phyloP scores from a whole-genome alignment of 1,140 invertebrate species.

The Megathymus violae region DNA sequence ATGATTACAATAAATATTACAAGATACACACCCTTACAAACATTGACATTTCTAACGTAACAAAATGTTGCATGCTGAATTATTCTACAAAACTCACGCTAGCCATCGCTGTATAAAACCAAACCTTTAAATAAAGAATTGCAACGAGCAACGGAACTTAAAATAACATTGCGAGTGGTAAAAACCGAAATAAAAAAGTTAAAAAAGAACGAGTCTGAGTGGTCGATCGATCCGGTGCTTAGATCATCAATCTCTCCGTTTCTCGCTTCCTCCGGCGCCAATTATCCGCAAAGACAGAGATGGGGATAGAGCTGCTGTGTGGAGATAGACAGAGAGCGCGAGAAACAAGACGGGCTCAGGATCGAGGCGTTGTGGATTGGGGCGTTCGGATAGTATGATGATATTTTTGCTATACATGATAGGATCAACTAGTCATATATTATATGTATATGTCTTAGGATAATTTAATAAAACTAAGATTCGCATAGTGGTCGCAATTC shows the following conservation, averaged over 20 bases:
- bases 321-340: slow-evolving; percentile 20
- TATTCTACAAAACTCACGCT: neutral
- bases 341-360: slow-evolving; percentile 46
- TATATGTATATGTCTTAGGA: too few species aligned
- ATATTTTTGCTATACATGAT: neutral
- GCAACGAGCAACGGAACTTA: slow-evolving; percentile 31
- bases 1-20: too few species aligned
- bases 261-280: slow-evolving; percentile 63
- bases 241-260: slow-evolving; percentile 69
- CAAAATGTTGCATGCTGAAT: neutral
- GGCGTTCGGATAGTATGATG: slow-evolving; percentile 49
- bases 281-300: slow-evolving; percentile 58
- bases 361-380: slow-evolving; percentile 46
- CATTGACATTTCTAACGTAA: too few species aligned
- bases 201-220: slow-evolving; percentile 18
- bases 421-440: too few species aligned
- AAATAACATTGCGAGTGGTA: slow-evolving; percentile 25
- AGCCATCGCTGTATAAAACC: neutral
- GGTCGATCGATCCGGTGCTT: slow-evolving; percentile 47
- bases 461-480: too few species aligned
- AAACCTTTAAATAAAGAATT: slow-evolving; percentile 10
- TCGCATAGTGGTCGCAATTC: neutral
- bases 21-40: too few species aligned
- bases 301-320: slow-evolving; percentile 4
- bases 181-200: slow-evolving; percentile 22